Percentiles rank a stretch among this genome's conserved stretches.
Evolutionary conservation across 2,113 vertebrate genomes (phyloP).

Genomic region (Apteryx owenii): DNA sequence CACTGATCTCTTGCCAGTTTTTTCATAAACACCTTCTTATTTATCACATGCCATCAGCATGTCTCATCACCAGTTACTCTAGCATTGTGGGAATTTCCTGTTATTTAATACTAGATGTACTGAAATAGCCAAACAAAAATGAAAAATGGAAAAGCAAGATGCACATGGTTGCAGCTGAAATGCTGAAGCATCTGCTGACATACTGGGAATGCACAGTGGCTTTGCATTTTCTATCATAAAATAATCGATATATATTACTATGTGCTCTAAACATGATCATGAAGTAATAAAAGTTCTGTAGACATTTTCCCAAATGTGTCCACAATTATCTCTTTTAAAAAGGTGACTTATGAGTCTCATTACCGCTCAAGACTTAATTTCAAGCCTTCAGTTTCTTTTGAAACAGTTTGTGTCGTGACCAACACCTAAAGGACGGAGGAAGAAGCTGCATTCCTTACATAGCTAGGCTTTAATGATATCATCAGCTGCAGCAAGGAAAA

Average conservation of each 20-base stretch:
- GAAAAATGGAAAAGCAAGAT: neutral
- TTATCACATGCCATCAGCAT: neutral
- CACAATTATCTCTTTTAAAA: neutral
- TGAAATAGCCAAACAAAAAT: neutral
- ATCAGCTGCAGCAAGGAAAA: neutral
- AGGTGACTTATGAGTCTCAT: neutral
- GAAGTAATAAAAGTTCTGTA: neutral
- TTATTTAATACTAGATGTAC: neutral
- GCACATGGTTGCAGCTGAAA: neutral
- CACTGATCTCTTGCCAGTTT: neutral
- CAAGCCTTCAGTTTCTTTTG: neutral
- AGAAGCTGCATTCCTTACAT: conserved; percentile 31
- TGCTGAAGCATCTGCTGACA: neutral
- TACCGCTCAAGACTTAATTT: neutral
- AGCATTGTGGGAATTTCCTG: neutral
- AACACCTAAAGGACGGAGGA: neutral
- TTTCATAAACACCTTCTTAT: neutral
- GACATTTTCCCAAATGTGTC: neutral
- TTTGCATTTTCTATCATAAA: neutral
- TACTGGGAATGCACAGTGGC: neutral
- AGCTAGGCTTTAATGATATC: conserved; percentile 4
- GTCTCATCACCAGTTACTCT: neutral
- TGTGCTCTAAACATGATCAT: neutral
- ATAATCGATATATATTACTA: neutral
- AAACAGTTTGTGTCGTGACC: neutral